Percentiles rank a stretch among this genome's conserved stretches.
phyloP scores from a whole-genome alignment of 2,888 invertebrate genomes.

The Lamellibrachia columna region DNA sequence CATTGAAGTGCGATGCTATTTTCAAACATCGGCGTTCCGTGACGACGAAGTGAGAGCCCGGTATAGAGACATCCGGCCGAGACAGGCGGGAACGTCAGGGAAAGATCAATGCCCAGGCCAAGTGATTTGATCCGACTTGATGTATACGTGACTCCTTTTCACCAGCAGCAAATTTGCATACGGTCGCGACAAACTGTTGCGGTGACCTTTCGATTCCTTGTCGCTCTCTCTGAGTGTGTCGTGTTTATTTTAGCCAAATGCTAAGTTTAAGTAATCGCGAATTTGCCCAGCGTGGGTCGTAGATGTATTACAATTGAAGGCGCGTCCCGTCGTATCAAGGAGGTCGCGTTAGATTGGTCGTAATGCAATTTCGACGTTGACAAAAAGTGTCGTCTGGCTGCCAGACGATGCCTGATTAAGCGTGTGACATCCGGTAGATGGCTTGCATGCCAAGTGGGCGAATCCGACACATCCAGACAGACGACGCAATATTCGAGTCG shows the following conservation, averaged over 20 bases:
- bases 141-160: background rate
- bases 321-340: background rate
- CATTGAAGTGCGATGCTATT: background rate
- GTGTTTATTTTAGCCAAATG: background rate
- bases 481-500: background rate
- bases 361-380: constrained; percentile 16
- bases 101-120: background rate
- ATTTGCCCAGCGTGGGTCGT: background rate
- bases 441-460: background rate
- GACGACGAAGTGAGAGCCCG: background rate
- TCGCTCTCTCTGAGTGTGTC: background rate
- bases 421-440: constrained; percentile 16
- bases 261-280: background rate
- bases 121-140: background rate
- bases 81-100: background rate
- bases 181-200: background rate
- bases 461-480: background rate
- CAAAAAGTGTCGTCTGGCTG: constrained; percentile 16
- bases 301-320: background rate
- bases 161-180: background rate
- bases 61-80: background rate
- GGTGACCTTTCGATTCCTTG: background rate
- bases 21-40: background rate
- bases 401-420: background rate
- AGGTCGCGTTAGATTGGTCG: background rate